Conservation (phyloP, 53 echinoderm and acorn worm species). For the Stichopus horrens region DNA sequence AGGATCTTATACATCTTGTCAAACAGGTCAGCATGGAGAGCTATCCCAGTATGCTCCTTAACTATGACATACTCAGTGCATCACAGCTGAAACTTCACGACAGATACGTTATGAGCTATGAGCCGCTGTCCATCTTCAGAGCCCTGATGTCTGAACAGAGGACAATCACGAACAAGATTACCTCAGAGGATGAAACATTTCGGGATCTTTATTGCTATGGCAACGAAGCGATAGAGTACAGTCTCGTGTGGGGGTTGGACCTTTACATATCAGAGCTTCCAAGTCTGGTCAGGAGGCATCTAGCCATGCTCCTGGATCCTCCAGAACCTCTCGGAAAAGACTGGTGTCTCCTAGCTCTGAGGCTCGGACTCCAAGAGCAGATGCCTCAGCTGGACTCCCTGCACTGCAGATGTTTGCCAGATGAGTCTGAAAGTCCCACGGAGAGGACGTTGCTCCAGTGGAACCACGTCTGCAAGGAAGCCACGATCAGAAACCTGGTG, state of each 20-base stretch:
- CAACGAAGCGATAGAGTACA: conserved; percentile 71
- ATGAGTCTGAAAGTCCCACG: conserved; percentile 94
- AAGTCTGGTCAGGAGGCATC: conserved; percentile 75
- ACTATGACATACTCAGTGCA: conserved; percentile 74
- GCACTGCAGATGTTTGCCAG: conserved; percentile 64
- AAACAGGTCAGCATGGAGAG: conserved; percentile 76
- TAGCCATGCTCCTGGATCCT: conserved; percentile 94
- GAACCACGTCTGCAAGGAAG: conserved; percentile 54
- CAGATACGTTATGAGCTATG: conserved; percentile 77
- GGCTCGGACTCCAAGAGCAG: conserved; percentile 78
- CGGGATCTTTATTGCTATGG: conserved; percentile 88
- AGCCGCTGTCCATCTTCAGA: conserved; percentile 71
- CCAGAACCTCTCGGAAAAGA: conserved; percentile 98
- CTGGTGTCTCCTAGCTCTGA: conserved; percentile 92
- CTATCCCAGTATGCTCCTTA: conserved; percentile 82
- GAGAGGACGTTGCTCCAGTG: conserved; percentile 84
- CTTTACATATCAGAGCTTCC: conserved; percentile 82
- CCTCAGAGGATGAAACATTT: conserved; percentile 72
- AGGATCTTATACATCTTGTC: conserved; percentile 88
- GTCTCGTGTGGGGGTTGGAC: conserved; percentile 74
- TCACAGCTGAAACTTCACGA: conserved; percentile 77
- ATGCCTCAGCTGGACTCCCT: conserved; percentile 83
- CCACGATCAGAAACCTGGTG: conserved; percentile 79
- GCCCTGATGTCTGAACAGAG: conserved; percentile 67
- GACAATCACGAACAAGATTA: conserved; percentile 69